A percentile compares a stretch with the other conserved stretches of the same genome.
Conservation (phyloP, 2,888 invertebrate genomes). For the Operophtera brumata region DNA sequence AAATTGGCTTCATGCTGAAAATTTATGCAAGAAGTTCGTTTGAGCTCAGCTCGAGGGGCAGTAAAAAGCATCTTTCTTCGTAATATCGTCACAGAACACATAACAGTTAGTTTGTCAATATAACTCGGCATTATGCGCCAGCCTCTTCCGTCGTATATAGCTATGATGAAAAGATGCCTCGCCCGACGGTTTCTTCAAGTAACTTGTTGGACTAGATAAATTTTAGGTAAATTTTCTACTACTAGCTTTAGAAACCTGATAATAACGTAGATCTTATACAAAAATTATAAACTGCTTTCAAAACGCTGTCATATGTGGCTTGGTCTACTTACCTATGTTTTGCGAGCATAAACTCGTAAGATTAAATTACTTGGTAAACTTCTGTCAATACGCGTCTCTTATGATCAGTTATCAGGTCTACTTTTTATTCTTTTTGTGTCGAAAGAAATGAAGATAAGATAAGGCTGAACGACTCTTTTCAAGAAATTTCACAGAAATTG, state of each 20-base stretch:
- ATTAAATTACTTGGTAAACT: too few relatives aligned
- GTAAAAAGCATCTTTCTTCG: constrained; percentile 40
- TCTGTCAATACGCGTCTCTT: too few relatives aligned
- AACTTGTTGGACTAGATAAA: constrained; percentile 1
- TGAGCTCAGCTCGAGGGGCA: constrained; percentile 21
- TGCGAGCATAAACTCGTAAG: background rate
- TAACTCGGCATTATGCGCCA: constrained; percentile 32
- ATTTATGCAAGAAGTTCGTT: constrained; percentile 22
- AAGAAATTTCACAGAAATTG: too few relatives aligned
- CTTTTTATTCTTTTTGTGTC: too few relatives aligned
- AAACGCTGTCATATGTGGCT: too few relatives aligned
- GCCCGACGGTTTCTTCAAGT: constrained; percentile 16
- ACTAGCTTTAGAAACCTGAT: too few relatives aligned
- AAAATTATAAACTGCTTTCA: too few relatives aligned
- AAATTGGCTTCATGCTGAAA: constrained; percentile 11
- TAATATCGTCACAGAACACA: constrained; percentile 25
- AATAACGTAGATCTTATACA: too few relatives aligned
- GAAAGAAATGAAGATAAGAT: too few relatives aligned
- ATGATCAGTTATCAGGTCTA: too few relatives aligned
- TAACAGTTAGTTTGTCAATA: background rate
- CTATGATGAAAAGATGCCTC: constrained; percentile 35
- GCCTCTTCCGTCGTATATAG: constrained; percentile 29
- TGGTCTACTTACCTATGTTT: too few relatives aligned
- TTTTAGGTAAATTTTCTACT: background rate
- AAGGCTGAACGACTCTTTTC: too few relatives aligned